These are phyloP conservation scores for Pocota personata DNA, from an alignment of 2,888 invertebrate species.

Conservation along the genomic window DNA sequence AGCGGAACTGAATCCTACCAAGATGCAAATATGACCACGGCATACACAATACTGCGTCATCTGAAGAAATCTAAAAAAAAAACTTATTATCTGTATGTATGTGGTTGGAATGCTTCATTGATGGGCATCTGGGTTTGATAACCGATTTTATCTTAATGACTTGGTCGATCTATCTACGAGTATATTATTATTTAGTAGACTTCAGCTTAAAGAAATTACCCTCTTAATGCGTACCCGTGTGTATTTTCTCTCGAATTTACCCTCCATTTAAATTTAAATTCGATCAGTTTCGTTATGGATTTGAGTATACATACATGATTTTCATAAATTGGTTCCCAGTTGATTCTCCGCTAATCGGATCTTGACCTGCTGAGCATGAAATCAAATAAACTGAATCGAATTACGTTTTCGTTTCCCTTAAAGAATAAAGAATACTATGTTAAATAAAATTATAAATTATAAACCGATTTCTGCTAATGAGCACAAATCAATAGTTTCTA, in stretches of 20 bases:
- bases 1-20: too few species aligned
- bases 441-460: constrained; percentile 31
- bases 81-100: too few species aligned
- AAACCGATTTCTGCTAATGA: constrained; percentile 53
- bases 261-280: constrained; percentile 42
- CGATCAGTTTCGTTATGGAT: constrained; percentile 11
- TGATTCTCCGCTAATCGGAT: constrained; percentile 45
- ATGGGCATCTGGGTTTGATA: background rate
- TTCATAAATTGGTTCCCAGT: constrained; percentile 18
- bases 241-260: constrained; percentile 3
- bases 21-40: too few species aligned
- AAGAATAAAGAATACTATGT: constrained; percentile 6
- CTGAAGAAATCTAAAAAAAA: too few species aligned
- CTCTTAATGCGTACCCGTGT: background rate
- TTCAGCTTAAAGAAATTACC: background rate
- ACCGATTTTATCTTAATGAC: background rate
- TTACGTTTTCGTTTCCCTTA: constrained; percentile 3
- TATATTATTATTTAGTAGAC: background rate
- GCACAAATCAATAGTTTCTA: constrained; percentile 50
- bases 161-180: background rate
- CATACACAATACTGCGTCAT: too few species aligned
- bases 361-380: constrained; percentile 57
- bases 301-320: background rate
- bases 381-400: constrained; percentile 45
- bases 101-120: too few species aligned